Evolutionary conservation across 2,888 invertebrate species (phyloP), one percentile per base, ranked within the genome.

Genomic region (Suillia variegata): DNA sequence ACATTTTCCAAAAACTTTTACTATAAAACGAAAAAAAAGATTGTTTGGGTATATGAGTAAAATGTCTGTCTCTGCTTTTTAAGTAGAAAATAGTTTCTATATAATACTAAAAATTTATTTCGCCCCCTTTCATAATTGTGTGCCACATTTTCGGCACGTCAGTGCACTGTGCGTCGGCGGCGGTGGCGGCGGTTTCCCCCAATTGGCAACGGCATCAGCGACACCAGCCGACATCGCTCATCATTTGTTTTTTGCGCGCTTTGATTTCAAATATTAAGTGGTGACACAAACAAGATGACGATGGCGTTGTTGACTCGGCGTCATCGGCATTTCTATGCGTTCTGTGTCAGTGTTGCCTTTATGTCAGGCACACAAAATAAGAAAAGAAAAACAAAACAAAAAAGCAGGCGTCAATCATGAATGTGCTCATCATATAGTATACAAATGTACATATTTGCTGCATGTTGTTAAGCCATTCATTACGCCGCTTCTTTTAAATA

Each of bases 241-340:
- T 45, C 45, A 45, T 3, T 4, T 8, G 31, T 31, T 31, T 38
- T 38, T 38, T 4, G 5, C 13, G 45, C 45, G 17, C 45, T 45
- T 20, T 45, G 45, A 45, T 45, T 45, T 20, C 20, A 45, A 18
- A n/a, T 38, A 45, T 45, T 17, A 20, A 45, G 45, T 45, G 45
- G 20, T 45, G 45, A 45, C 13, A 45, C 45, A 45, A 45, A 45
- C 45, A 45, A 45, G 45, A 20, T 20, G 15, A 38, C 15, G 26
- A 6, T 26, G 26, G 5, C 26, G 10, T 26, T 26, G 5, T n/a
- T n/a, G n/a, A n/a, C n/a, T n/a, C n/a, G n/a, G n/a, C n/a, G 31
- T 38, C 26, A 26, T 26, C 6, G 5, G 26, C 38, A 38, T 38
- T 38, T 5, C n/a, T n/a, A 38, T 38, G 6, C n/a, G 38, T 8